These are phyloP conservation scores for Bostrychus sinensis DNA, from an alignment of 2,113 vertebrate species.

Conservation along the genomic window DNA sequence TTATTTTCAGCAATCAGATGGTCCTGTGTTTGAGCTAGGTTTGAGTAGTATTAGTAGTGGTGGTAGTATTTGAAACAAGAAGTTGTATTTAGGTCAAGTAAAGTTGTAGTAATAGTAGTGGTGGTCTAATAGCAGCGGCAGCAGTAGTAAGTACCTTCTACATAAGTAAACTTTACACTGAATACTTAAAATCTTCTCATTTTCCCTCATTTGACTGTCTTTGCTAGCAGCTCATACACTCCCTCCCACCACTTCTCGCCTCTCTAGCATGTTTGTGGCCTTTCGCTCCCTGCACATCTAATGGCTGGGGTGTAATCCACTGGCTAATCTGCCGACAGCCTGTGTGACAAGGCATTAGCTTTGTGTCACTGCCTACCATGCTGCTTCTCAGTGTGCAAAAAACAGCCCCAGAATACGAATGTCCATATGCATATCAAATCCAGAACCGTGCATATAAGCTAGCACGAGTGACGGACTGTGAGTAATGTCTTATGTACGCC, in stretches of 20 bases:
- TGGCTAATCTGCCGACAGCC: constrained; percentile 84
- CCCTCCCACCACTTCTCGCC: constrained; percentile 9
- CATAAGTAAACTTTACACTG: too few species aligned
- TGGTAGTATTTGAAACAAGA: too few species aligned
- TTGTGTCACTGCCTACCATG: constrained; percentile 80
- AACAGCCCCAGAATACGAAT: constrained; percentile 20
- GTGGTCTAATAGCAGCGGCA: too few species aligned
- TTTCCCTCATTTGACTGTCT: not conserved
- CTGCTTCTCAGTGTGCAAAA: constrained; percentile 64
- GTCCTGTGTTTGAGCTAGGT: too few species aligned
- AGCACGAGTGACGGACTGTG: constrained; percentile 19
- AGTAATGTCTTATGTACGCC: constrained; percentile 31
- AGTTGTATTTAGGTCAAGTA: too few species aligned
- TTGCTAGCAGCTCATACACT: not conserved
- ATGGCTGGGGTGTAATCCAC: constrained; percentile 82
- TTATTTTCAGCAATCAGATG: too few species aligned
- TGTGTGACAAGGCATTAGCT: constrained; percentile 84
- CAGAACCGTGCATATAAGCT: constrained; percentile 20
- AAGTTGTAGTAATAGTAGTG: too few species aligned
- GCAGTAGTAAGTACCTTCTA: too few species aligned
- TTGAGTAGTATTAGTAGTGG: too few species aligned
- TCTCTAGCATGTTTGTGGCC: constrained; percentile 74
- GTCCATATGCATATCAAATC: constrained; percentile 32
- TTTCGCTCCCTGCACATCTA: constrained; percentile 79
- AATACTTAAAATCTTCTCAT: constrained; percentile 1